phyloP scores from a whole-genome alignment of 2,888 invertebrate genomes.

The Bombylius major region DNA sequence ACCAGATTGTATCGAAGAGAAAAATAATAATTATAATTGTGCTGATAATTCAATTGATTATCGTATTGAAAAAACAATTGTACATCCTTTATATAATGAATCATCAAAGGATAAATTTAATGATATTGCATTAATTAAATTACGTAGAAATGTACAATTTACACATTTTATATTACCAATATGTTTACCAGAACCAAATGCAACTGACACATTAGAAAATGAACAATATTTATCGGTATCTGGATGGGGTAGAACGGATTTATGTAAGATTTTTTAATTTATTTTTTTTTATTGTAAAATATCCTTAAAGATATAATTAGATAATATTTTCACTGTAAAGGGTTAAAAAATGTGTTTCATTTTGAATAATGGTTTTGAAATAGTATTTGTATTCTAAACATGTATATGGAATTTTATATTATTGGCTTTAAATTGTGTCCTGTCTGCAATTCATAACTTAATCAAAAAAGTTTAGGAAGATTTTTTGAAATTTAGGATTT shows the following conservation, averaged over 20 bases:
- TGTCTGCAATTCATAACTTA: no score
- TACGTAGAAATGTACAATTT: conserved; percentile 28
- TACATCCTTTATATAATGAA: conserved; percentile 49
- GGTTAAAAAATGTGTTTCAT: no score
- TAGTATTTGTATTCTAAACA: no score
- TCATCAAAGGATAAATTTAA: conserved; percentile 40
- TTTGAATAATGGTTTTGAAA: no score
- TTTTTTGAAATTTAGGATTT: no score
- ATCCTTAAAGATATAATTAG: background rate
- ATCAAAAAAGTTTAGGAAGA: no score
- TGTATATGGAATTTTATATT: no score
- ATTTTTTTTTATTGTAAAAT: no score
- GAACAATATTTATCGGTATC: conserved; percentile 44
- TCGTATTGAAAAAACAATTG: conserved; percentile 45
- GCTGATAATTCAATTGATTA: conserved; percentile 52
- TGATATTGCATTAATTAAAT: conserved; percentile 43
- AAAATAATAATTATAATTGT: conserved; percentile 37
- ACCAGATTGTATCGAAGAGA: conserved; percentile 44
- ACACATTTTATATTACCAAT: conserved; percentile 47
- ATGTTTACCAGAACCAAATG: conserved; percentile 36
- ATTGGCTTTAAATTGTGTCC: no score
- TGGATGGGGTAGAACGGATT: conserved; percentile 50
- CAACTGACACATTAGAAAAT: conserved; percentile 12
- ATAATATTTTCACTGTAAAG: no score
- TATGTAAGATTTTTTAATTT: conserved; percentile 26